phyloP scores from a whole-genome alignment of 1,140 invertebrate genomes.

The Saccostrea cuccullata region DNA sequence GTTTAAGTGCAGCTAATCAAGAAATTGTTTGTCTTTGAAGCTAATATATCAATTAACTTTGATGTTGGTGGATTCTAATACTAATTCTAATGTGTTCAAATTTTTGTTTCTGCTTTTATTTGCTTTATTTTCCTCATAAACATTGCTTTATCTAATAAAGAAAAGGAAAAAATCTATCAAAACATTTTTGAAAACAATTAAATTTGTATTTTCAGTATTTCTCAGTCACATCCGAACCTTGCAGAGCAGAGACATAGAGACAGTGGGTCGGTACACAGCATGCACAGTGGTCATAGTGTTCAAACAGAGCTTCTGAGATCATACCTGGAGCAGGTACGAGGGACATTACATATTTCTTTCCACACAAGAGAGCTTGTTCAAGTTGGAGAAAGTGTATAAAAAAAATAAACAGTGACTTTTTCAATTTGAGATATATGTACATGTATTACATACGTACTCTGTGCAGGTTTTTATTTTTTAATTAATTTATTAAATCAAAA shows the following conservation, averaged over 20 bases:
- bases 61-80: neutral
- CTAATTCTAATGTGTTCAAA: neutral
- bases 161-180: neutral
- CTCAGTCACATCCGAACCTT: constrained; percentile 24
- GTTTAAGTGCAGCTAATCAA: too few relatives aligned
- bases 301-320: constrained; percentile 39
- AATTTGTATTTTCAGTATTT: constrained; percentile 35
- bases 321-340: constrained; percentile 40
- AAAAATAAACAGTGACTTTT: too few relatives aligned
- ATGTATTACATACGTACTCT: too few relatives aligned
- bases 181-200: neutral
- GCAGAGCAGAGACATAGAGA: neutral
- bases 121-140: neutral
- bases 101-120: neutral
- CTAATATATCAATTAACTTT: neutral
- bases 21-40: neutral
- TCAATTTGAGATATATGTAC: too few relatives aligned
- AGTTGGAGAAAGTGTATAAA: too few relatives aligned
- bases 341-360: neutral
- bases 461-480: too few relatives aligned
- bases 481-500: too few relatives aligned
- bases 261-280: constrained; percentile 26
- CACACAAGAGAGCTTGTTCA: neutral
- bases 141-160: neutral
- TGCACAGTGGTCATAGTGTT: neutral